Base-by-base conservation (phyloP, 2,113 vertebrate genomes). In the Channa maculata region DNA sequence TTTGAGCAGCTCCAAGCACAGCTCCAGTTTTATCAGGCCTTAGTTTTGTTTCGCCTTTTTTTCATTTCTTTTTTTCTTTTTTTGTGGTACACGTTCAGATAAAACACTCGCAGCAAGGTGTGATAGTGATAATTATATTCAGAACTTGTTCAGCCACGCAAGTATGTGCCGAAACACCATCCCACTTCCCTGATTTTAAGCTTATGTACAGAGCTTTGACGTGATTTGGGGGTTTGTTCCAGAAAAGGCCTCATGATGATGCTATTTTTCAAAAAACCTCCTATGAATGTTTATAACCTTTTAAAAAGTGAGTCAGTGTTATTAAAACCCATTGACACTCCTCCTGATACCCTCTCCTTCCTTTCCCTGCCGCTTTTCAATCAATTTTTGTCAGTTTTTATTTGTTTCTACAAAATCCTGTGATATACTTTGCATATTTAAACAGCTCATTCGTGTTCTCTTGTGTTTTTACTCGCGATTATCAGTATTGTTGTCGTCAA, bases 401-500 rank as follows among this genome's bases (percentile, higher is more conserved):
- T 84, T 92, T 80, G 88, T 89, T 93, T 93, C 86, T 84, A 90
- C 73, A 75, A 81, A 83, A 82, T 76, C 84, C 84, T 92, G 88
- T 92, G 88, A 93, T 90, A 93, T 93, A 86, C 86, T 93, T 93
- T 92, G 87, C 92, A 79, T 93, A 94, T 94, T 95, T 93, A 92
- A 94, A 91, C 90, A 77, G 75, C 86, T 91, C 85, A 79, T 91
- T 86, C 39, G 83, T 90, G 91, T 89, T 91, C 82, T 87, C 86
- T 84, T 80, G 87, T 91, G 91, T 89, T 87, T 90, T 89, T 85
- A 89, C 87, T 88, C 88, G 76, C 84, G 45, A 84, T 92, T 91
- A 81, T 80, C 73, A 89, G 77, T 87, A 84, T 92, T 80, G 88
- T 92, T 79, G 89, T 89, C 46, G 88, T 92, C 77, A 72, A 87